Evolutionary conservation across 1,140 invertebrate genomes (phyloP).

Genomic region (Akabosia matsudoensis): DNA sequence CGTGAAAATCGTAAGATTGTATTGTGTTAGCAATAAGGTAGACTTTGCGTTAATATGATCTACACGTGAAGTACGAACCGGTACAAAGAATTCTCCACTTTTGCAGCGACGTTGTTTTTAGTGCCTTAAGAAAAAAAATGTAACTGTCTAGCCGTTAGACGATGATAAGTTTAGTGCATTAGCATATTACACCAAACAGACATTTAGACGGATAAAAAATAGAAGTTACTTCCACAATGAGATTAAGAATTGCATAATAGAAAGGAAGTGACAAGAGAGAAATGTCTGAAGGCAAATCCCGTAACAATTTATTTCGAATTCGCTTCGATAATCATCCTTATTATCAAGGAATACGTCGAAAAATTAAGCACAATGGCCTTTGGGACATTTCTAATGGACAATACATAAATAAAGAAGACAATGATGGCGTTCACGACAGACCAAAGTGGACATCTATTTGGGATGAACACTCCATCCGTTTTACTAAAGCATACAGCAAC

Average conservation of each 20-base stretch:
- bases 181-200: background rate
- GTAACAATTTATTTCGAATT: constrained; percentile 18
- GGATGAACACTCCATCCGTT: no score
- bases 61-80: no score
- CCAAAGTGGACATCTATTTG: no score
- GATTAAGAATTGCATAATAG: constrained; percentile 7
- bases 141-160: background rate
- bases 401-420: background rate
- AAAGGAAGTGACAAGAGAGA: constrained; percentile 14
- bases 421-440: no score
- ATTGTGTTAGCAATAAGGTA: background rate
- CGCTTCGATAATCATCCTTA: background rate
- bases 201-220: background rate
- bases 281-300: background rate
- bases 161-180: background rate
- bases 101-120: no score
- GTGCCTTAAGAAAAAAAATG: no score
- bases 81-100: no score
- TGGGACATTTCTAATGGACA: background rate
- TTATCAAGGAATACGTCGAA: background rate
- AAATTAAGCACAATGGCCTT: background rate
- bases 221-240: background rate
- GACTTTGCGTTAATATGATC: background rate
- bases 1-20: background rate
- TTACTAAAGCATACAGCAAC: no score